These are phyloP conservation scores for Axis porcinus DNA, from an alignment of 2,113 vertebrate species.

Conservation along the genomic window DNA sequence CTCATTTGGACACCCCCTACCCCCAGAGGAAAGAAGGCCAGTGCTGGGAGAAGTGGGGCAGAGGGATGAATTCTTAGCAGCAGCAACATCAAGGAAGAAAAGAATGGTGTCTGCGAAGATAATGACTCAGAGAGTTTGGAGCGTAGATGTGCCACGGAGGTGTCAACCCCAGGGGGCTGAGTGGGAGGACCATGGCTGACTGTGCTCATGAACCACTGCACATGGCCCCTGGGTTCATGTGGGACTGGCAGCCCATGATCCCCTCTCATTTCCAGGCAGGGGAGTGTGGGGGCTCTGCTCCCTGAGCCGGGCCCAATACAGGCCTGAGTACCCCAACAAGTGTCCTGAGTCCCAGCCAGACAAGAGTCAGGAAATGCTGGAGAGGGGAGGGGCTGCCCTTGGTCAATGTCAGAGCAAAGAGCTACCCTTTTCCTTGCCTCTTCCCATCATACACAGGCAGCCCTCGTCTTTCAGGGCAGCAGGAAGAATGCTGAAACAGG, in stretches of 20 bases:
- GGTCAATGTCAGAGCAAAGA: background rate
- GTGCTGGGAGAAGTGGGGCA: accelerated
- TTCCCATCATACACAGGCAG: background rate
- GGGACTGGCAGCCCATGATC: slow-evolving; percentile 43
- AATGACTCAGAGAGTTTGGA: background rate
- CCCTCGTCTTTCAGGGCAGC: background rate
- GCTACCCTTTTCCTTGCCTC: no score
- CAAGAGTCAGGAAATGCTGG: accelerated
- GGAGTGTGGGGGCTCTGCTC: background rate
- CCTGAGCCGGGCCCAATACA: background rate
- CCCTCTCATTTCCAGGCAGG: slow-evolving; percentile 54
- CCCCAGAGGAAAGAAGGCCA: accelerated
- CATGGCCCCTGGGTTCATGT: background rate
- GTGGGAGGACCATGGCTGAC: background rate
- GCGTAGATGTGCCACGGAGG: background rate
- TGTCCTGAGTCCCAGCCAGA: background rate
- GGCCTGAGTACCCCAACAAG: background rate
- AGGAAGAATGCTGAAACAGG: background rate
- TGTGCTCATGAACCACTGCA: slow-evolving; percentile 57
- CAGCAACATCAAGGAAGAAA: background rate
- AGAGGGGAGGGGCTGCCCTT: background rate
- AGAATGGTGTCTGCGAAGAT: background rate
- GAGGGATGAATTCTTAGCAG: background rate
- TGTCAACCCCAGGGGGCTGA: background rate
- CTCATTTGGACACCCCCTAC: background rate